Percentiles rank a stretch among this genome's conserved stretches.
These are phyloP conservation scores for Drosophila busckii DNA, from an alignment of 1,140 invertebrate species.

Conservation along the genomic window DNA sequence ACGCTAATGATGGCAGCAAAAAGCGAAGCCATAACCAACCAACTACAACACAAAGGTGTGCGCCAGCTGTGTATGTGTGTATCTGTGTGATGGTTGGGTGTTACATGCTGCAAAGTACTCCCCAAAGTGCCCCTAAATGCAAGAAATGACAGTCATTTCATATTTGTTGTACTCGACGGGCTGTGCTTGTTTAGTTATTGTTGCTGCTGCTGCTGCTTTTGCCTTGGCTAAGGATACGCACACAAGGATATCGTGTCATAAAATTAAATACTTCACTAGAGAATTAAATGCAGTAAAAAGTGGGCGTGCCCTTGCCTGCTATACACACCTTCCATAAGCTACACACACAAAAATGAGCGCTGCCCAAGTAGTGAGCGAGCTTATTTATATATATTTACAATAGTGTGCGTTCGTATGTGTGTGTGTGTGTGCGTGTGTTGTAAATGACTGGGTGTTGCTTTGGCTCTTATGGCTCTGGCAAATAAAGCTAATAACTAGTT, in stretches of 20 bases:
- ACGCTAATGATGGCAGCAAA: slow-evolving; percentile 70
- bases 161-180: slow-evolving; percentile 73
- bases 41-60: slow-evolving; percentile 44
- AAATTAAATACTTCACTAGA: slow-evolving; percentile 77
- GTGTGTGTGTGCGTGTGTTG: slow-evolving; percentile 15
- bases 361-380: too few relatives aligned
- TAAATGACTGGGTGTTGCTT: slow-evolving; percentile 55
- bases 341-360: slow-evolving; percentile 25
- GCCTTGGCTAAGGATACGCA: slow-evolving; percentile 31
- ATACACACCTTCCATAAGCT: slow-evolving; percentile 55
- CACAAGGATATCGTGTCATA: slow-evolving; percentile 62
- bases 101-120: slow-evolving; percentile 74
- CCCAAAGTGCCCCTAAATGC: slow-evolving; percentile 76
- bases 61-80: slow-evolving; percentile 37
- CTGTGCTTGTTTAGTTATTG: slow-evolving; percentile 22
- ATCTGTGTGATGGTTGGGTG: slow-evolving; percentile 60
- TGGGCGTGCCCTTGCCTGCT: slow-evolving; percentile 45
- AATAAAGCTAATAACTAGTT: slow-evolving; percentile 73
- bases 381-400: too few relatives aligned
- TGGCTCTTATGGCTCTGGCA: slow-evolving; percentile 48
- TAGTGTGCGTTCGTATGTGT: too few relatives aligned
- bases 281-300: slow-evolving; percentile 77
- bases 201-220: slow-evolving; percentile 7
- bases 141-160: slow-evolving; percentile 76
- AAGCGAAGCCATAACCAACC: slow-evolving; percentile 21